Conservation (phyloP, 1,140 invertebrate genomes). For the Ips nitidus region DNA sequence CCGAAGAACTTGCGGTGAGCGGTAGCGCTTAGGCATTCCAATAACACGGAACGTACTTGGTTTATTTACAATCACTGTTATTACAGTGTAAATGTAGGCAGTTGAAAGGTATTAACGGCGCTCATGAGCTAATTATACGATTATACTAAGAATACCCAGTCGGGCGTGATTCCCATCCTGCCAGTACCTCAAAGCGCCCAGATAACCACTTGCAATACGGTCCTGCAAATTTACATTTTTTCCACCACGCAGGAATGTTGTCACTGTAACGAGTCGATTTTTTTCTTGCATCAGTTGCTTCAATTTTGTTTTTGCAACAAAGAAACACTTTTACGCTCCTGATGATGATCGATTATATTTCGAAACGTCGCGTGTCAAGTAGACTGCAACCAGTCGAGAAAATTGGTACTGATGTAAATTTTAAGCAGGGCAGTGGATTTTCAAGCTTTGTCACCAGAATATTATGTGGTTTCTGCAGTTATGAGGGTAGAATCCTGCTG, state of each 20-base stretch:
- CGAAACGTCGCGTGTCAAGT: no score
- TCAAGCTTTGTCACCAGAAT: no score
- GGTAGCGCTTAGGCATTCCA: slow-evolving; percentile 20
- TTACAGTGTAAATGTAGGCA: background rate
- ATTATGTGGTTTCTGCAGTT: no score
- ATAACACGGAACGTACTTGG: slow-evolving; percentile 2
- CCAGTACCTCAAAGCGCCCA: background rate
- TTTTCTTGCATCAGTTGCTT: no score
- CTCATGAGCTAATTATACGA: no score
- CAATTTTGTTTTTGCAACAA: no score
- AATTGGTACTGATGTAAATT: no score
- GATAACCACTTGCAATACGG: background rate
- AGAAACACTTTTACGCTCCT: no score
- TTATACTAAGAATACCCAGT: background rate
- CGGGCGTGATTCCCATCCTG: background rate
- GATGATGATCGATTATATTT: no score
- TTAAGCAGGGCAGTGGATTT: no score
- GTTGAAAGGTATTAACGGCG: background rate
- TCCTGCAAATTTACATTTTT: slow-evolving; percentile 1
- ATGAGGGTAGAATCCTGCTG: no score
- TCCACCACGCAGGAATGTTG: slow-evolving; percentile 7
- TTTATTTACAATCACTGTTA: background rate
- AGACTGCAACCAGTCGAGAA: no score
- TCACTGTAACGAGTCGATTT: slow-evolving; percentile 9
- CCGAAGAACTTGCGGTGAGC: slow-evolving; percentile 22